Evolutionary conservation across 2,888 invertebrate species (phyloP), one percentile per base, ranked within the genome.

Genomic region (Limnephilus marmoratus): DNA sequence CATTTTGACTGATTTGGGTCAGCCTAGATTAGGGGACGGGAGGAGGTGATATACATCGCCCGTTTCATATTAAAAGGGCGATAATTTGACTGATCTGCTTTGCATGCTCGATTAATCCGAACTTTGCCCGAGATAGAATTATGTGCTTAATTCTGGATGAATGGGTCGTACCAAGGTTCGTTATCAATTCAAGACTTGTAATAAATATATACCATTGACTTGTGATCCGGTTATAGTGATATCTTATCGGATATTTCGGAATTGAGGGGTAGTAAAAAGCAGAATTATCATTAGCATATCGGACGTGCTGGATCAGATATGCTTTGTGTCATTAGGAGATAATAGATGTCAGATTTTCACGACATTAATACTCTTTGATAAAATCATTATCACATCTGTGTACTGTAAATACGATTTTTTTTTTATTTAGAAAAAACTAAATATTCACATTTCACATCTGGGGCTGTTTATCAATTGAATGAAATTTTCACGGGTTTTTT

Each of bases 11-110:
- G 87, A 87, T 87, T 87, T 49, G 87, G 87, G 87, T 87, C 68
- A 87, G 68, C 34, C 68, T n/a, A 86, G 86, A 86, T 87, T 68
- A 53, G 13, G 41, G 85, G n/a, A 15, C 24, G n/a, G 49, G 15
- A 3, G 49, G 34, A n/a, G 34, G 53, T 45, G 45, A 45, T 45
- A 49, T 29, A 68, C 87, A 49, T 86, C 85, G 13, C 85, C 41
- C 41, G 85, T 37, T 68, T 53, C 53, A 87, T 37, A 53, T 49
- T 86, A 45, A 81, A 49, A 53, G 90, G 90, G 90, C 53, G 90
- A 49, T 90, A 90, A 90, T 90, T 90, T 82, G 90, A 90, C 90
- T 90, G 37, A 90, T 90, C 90, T 37, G 83, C 83, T n/a, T 45
- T 81, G 29, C 34, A 90, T 83, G 90, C 90, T 68, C 81, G 90